These are phyloP conservation scores for Aphelocoma californica DNA, from an alignment of 2,797 vertebrate genomes.

Conservation along the genomic window DNA sequence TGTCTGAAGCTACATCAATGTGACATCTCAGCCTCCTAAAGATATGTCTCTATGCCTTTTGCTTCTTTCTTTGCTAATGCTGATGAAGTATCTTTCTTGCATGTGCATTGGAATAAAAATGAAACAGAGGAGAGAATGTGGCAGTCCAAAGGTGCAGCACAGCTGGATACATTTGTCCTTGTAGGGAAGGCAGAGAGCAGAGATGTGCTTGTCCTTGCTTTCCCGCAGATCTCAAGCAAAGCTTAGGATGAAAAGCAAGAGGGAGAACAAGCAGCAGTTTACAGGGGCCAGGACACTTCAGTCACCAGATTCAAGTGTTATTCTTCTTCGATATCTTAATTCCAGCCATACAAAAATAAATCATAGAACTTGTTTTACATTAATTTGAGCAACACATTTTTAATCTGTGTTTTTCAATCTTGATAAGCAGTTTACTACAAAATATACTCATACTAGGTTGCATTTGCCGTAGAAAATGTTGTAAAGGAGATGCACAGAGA, in stretches of 20 bases:
- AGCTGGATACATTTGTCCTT: not conserved
- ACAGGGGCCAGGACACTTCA: not conserved
- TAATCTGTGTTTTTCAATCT: not conserved
- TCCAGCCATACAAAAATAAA: not conserved
- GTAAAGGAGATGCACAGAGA: not conserved
- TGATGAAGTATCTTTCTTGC: not conserved
- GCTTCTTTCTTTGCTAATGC: not conserved
- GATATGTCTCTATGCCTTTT: not conserved
- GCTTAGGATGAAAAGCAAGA: not conserved
- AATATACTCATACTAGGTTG: not conserved
- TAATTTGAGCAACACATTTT: not conserved
- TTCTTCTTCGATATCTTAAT: not conserved
- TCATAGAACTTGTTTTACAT: not conserved
- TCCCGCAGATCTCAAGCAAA: not conserved
- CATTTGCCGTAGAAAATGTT: not conserved
- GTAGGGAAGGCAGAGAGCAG: not conserved
- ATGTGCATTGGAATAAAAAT: not conserved
- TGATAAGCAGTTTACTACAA: not conserved
- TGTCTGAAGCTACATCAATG: not conserved
- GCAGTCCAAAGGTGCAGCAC: not conserved
- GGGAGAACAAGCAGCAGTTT: not conserved
- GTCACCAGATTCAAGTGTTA: not conserved
- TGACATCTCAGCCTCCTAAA: not conserved
- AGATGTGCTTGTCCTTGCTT: not conserved
- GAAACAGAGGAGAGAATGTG: not conserved